Conservation (phyloP, 2,888 invertebrate genomes). For the Perizoma flavofasciatum region DNA sequence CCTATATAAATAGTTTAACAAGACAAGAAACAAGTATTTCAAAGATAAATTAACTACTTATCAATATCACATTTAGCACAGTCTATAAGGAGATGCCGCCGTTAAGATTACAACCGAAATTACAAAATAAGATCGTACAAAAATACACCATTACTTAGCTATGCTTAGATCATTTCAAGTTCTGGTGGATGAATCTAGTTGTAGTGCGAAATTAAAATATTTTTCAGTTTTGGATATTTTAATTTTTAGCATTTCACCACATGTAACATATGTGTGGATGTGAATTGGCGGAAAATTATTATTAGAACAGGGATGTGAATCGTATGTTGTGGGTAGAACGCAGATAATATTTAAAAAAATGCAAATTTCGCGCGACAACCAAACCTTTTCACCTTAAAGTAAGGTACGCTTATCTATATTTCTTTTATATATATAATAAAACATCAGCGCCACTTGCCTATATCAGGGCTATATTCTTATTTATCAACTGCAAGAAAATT, state of each 20-base stretch:
- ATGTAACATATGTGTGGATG: too few species aligned
- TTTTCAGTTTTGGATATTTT: too few species aligned
- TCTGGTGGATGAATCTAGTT: neutral
- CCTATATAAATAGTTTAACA: constrained; percentile 29
- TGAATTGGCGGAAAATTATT: too few species aligned
- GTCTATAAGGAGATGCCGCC: constrained; percentile 62
- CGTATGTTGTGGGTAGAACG: too few species aligned
- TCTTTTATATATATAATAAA: neutral
- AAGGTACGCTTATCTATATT: constrained; percentile 12
- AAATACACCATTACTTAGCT: constrained; percentile 46
- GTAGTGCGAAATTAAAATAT: too few species aligned
- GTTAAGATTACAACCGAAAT: constrained; percentile 59
- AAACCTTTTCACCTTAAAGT: constrained; percentile 3
- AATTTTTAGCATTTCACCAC: too few species aligned
- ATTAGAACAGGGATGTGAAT: too few species aligned
- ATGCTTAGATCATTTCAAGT: constrained; percentile 30
- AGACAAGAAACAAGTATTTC: constrained; percentile 37
- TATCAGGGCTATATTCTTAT: too few species aligned
- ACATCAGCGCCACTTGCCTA: too few species aligned
- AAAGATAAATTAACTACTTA: constrained; percentile 57
- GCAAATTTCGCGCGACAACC: too few species aligned
- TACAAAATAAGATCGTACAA: constrained; percentile 49
- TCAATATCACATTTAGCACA: constrained; percentile 70
- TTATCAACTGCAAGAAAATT: too few species aligned
- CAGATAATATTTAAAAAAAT: too few species aligned